These are phyloP conservation scores for Lucifuga dentata DNA, from an alignment of 2,113 vertebrate species.

Conservation along the genomic window DNA sequence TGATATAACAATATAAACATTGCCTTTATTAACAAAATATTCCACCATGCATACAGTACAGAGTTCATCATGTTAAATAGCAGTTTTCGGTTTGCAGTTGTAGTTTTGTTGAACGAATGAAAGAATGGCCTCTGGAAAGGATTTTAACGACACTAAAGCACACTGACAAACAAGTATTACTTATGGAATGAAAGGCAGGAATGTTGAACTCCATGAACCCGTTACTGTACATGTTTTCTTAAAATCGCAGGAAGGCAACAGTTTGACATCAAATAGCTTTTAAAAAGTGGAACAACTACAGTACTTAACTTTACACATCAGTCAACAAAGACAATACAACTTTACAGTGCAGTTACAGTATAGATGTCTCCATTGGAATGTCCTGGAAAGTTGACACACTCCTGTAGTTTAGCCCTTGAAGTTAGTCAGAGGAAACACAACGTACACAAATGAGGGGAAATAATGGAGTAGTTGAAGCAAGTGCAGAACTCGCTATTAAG, in stretches of 20 bases:
- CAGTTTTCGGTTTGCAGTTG: conserved; percentile 66
- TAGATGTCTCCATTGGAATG: conserved; percentile 81
- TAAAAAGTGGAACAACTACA: conserved; percentile 64
- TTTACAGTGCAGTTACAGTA: conserved; percentile 72
- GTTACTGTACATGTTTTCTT: conserved; percentile 33
- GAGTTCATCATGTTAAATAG: conserved; percentile 75
- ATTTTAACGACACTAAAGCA: conserved; percentile 57
- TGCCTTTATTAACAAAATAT: conserved; percentile 83
- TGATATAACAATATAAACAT: conserved; percentile 75
- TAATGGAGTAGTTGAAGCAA: conserved; percentile 10
- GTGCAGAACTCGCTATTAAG: neutral
- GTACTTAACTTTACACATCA: conserved; percentile 56
- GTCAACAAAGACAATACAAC: no score
- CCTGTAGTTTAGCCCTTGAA: conserved; percentile 81
- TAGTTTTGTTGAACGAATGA: conserved; percentile 47
- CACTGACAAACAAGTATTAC: conserved; percentile 33
- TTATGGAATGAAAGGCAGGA: conserved; percentile 66
- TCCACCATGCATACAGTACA: conserved; percentile 74
- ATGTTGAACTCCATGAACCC: conserved; percentile 53
- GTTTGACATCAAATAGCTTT: conserved; percentile 58
- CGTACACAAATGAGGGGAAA: conserved; percentile 10
- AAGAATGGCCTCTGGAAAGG: conserved; percentile 33
- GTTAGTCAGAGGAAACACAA: conserved; percentile 27
- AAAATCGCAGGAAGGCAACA: conserved; percentile 53
- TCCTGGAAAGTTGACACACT: conserved; percentile 67